These are phyloP conservation scores for Phragmatobia fuliginosa DNA, from an alignment of 2,888 invertebrate genomes.

Conservation along the genomic window DNA sequence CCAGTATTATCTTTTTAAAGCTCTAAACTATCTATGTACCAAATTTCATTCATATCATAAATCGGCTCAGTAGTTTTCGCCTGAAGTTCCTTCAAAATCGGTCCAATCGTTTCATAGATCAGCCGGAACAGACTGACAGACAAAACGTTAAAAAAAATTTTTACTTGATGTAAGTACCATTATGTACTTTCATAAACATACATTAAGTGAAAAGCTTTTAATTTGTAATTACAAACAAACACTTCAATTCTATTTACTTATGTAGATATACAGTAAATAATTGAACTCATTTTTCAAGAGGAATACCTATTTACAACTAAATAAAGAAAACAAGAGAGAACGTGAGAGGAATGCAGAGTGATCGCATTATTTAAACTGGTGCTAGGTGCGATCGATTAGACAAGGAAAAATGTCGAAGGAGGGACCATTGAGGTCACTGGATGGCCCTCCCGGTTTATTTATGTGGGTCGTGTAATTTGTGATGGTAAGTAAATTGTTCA, in stretches of 20 bases:
- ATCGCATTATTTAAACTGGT: conserved; percentile 6
- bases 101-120: no score
- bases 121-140: no score
- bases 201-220: no score
- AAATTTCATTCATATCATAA: no score
- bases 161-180: no score
- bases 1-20: no score
- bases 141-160: no score
- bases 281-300: conserved; percentile 6
- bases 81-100: no score
- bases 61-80: no score
- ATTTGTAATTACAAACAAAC: no score
- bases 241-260: not conserved
- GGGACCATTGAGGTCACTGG: not conserved
- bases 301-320: conserved; percentile 10
- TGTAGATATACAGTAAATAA: not conserved
- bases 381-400: conserved; percentile 15
- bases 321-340: conserved; percentile 5
- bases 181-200: no score
- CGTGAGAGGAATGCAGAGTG: conserved; percentile 12
- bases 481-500: not conserved
- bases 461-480: conserved; percentile 11
- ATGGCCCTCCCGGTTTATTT: not conserved
- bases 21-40: no score
- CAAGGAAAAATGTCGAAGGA: conserved; percentile 11